Percentiles rank a stretch among this genome's conserved stretches.
Conservation (phyloP, 2,888 invertebrate genomes). For the Apamea monoglypha region DNA sequence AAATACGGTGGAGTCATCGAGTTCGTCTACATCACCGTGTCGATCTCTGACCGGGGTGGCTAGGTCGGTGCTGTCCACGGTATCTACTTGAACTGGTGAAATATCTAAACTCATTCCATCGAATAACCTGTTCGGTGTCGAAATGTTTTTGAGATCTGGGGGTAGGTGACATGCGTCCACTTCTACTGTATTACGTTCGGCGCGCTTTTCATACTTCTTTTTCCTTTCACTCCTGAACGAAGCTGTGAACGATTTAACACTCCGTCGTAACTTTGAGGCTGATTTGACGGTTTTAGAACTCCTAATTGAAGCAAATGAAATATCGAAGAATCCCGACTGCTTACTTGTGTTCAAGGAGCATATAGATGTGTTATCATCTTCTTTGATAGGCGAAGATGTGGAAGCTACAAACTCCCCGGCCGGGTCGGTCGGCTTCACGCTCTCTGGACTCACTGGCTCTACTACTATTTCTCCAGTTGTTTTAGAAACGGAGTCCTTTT, state of each 20-base stretch:
- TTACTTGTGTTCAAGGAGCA: conserved; percentile 88
- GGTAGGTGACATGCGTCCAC: conserved; percentile 83
- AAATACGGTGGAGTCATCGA: conserved; percentile 84
- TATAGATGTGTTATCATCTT: conserved; percentile 86
- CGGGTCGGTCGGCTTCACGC: conserved; percentile 85
- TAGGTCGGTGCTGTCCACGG: conserved; percentile 84
- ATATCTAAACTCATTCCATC: conserved; percentile 85
- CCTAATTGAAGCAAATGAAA: conserved; percentile 86
- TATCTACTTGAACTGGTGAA: conserved; percentile 87
- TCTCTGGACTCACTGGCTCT: conserved; percentile 85
- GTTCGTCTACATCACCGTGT: conserved; percentile 79
- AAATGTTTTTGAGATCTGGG: conserved; percentile 79
- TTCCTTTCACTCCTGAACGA: conserved; percentile 89
- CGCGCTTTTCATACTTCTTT: conserved; percentile 87
- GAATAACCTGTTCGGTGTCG: conserved; percentile 82
- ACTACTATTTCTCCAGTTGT: conserved; percentile 84
- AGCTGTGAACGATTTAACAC: conserved; percentile 89
- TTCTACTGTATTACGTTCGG: conserved; percentile 84
- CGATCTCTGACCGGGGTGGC: conserved; percentile 73
- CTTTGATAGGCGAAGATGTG: conserved; percentile 87
- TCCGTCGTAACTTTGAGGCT: conserved; percentile 86
- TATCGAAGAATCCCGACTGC: conserved; percentile 88
- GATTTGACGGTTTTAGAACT: conserved; percentile 87
- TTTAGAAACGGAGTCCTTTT: conserved; percentile 85
- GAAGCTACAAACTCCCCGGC: conserved; percentile 86